Conservation (phyloP, 2,797 vertebrate genomes). For the Tragelaphus eurycerus region DNA sequence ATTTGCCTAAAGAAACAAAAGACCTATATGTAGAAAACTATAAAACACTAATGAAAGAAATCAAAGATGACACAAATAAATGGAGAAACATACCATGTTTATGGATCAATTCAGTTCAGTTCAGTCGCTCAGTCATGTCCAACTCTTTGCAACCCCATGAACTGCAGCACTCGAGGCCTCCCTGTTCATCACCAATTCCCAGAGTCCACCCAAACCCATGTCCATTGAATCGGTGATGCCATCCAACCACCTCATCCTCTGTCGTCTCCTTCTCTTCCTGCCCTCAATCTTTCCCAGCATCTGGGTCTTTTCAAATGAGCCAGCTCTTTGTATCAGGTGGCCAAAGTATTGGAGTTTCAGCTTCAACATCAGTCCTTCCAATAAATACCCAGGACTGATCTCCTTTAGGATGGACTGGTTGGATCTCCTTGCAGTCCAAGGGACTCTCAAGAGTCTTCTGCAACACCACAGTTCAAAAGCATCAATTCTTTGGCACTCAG, state of each 20-base stretch:
- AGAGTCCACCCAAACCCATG: not conserved
- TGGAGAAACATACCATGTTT: not conserved
- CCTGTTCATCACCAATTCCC: not conserved
- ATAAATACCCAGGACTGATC: not conserved
- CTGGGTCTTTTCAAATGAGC: not conserved
- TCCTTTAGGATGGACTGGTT: not conserved
- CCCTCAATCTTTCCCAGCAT: not conserved
- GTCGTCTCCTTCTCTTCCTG: not conserved
- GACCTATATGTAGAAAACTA: not conserved
- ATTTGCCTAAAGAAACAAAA: not conserved
- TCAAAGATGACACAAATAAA: not conserved
- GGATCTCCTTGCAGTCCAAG: not conserved
- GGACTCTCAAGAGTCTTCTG: too few relatives aligned
- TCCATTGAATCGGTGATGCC: not conserved
- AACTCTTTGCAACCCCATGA: not conserved
- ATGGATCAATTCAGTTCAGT: not conserved
- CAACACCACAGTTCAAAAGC: too few relatives aligned
- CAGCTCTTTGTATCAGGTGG: not conserved
- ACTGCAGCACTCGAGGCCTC: not conserved
- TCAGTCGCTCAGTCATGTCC: rapidly evolving
- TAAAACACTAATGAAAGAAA: not conserved
- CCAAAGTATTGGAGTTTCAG: not conserved
- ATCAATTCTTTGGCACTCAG: rapidly evolving
- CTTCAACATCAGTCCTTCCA: not conserved
- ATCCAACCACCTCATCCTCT: not conserved